Evolutionary conservation across 1,140 invertebrate genomes (phyloP), one percentile per base, ranked within the genome.

Genomic region (Antheraea mylitta): DNA sequence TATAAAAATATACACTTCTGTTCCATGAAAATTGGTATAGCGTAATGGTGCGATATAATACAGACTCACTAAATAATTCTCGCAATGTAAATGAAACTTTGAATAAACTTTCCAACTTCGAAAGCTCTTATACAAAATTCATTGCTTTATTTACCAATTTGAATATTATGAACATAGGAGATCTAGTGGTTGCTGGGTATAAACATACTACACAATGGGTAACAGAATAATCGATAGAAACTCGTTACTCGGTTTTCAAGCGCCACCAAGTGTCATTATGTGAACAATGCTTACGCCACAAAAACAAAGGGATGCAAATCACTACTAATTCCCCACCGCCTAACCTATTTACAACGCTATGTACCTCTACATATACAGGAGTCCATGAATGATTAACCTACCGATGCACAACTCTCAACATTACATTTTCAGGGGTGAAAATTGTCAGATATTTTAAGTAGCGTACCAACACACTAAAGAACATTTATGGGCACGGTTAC

Each of bases 221-320:
- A 53, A 16, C 7, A 53, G 45, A 6, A 16, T 53, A 53, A 53
- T 53, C 45, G 45, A 53, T 53, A 53, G 45, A 9, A 53, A 53
- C 45, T 6, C 10, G 16, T 16, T 53, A 53, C 45, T 13, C 45
- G 16, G 16, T 53, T 53, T 53, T 13, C 11, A 53, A 53, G 11
- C 45, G 45, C 45, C 45, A 53, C 16, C 45, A 53, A 16, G 45
- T n/a, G 5, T 13, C 11, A 53, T 53, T 53, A 53, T 6, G 16
- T n/a, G 45, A 53, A 53, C 45, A 53, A 53, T 13, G 45, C 45
- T 16, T 16, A 16, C 16, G 45, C 10, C 45, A 53, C 16, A 13
- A 53, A 53, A 53, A 53, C 45, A 53, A 53, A 53, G 45, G 45
- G 45, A 53, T 53, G 45, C 45, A 53, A 53, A 53, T 53, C 7